Conservation (phyloP, 2,797 vertebrate genomes). For the Borostomias antarcticus region DNA sequence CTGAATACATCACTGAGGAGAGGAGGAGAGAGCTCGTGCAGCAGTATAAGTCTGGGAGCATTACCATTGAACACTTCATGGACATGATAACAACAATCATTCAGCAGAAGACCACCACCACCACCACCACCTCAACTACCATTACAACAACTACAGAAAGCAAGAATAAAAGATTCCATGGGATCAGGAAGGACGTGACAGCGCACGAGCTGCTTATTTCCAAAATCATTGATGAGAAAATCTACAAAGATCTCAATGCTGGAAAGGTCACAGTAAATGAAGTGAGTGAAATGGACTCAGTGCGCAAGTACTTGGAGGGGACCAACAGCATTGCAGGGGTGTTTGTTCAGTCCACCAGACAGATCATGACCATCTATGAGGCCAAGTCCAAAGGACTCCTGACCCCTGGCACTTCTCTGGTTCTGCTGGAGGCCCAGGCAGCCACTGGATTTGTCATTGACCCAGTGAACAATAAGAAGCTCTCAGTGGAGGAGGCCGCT, state of each 20-base stretch:
- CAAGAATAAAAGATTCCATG: conserved; percentile 50
- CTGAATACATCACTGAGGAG: conserved; percentile 78
- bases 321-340: conserved; percentile 68
- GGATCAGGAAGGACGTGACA: conserved; percentile 74
- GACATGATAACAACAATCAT: conserved; percentile 63
- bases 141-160: conserved; percentile 11
- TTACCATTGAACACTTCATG: conserved; percentile 60
- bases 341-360: conserved; percentile 29
- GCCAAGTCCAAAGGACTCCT: conserved; percentile 36
- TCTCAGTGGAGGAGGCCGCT: conserved; percentile 36
- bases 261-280: conserved; percentile 74
- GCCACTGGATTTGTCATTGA: conserved; percentile 47
- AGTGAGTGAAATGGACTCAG: conserved; percentile 70
- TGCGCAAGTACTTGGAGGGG: conserved; percentile 73
- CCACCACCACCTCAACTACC: conserved; percentile 16
- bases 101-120: conserved; percentile 37
- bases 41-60: conserved; percentile 61
- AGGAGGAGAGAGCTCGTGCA: conserved; percentile 74
- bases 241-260: conserved; percentile 68
- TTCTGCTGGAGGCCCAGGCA: conserved; percentile 40
- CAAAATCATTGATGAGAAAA: conserved; percentile 74
- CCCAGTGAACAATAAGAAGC: conserved; percentile 35
- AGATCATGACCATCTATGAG: conserved; percentile 35
- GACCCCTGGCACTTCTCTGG: conserved; percentile 40
- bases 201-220: conserved; percentile 73